Evolutionary conservation across 2,113 vertebrate species (phyloP), one percentile per base, ranked within the genome.

Genomic region (Megaceryle maxima): DNA sequence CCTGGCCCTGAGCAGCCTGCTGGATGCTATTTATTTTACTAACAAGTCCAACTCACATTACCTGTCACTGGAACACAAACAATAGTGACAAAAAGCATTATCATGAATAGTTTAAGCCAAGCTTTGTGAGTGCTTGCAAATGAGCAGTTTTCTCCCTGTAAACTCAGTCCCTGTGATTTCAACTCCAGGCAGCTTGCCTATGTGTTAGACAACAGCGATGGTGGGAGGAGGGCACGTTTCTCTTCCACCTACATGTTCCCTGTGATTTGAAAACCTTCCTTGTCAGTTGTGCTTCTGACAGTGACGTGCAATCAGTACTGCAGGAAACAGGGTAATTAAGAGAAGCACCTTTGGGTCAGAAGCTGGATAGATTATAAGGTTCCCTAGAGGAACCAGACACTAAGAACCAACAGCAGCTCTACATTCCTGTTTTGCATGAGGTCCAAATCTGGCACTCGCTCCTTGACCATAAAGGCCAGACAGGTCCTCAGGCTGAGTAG

Each of bases 51-150:
- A 66, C 28, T 56, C 43, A 60, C 86, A 48, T 80, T 90, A 97
- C 76, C 67, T 82, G 68, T 56, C 85, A 86, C 22, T 55, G 18
- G 62, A 79, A 95, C 72, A 84, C 25, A 85, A 96, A 59, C 70
- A 57, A 20, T 31, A 50, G 62, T 62, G 43, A 96, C 57, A 62
- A 84, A 93, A 62, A 69, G 41, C 85, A 93, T 90, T 74, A 50
- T 26, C 33, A 92, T 29, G 15, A 96, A 95, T 91, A 83, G 96
- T 83, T 93, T 78, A 76, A 92, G 59, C n/a, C 41, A 87, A 83
- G 69, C 20, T 68, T 67, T 83, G 39, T 29, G 28, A 79, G 63
- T n/a, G 7, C 59, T 78, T 81, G 33, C n/a, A 77, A 96, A 81
- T 5, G 20, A 91, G 24, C 29, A 53, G 67, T 55, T 83, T 70